phyloP scores from a whole-genome alignment of 35 echinoderm and acorn worm genomes.

The Heliocidaris tuberculata region DNA sequence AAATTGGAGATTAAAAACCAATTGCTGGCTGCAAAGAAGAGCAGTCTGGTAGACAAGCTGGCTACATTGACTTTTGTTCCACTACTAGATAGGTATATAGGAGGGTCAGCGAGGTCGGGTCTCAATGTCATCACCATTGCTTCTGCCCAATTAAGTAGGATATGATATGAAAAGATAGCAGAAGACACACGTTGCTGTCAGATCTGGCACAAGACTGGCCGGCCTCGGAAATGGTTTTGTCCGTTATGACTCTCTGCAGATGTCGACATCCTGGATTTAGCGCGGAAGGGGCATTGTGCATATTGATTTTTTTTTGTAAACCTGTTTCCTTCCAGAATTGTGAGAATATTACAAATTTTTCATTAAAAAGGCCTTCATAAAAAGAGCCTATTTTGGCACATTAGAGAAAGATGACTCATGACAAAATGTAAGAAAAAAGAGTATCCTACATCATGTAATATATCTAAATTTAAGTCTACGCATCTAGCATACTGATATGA shows the following conservation, averaged over 20 bases:
- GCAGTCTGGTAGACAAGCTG: not conserved
- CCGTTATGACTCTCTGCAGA: not conserved
- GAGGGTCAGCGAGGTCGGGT: not conserved
- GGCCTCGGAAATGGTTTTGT: not conserved
- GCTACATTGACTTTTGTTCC: conserved; percentile 4
- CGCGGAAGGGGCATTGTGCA: not conserved
- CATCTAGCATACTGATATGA: not conserved
- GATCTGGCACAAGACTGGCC: not conserved
- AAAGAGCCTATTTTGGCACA: not conserved
- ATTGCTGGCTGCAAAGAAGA: not conserved
- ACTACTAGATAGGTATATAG: not conserved
- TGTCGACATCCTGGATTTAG: not conserved
- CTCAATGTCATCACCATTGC: conserved; percentile 6
- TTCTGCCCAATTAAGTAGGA: conserved; percentile 1
- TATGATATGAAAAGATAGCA: conserved; percentile 12
- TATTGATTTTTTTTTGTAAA: not conserved
- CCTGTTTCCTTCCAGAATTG: not conserved
- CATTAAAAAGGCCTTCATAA: too few relatives aligned
- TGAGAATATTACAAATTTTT: not conserved
- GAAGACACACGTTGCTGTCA: not conserved
- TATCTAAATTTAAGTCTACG: not conserved
- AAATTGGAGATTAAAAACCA: conserved; percentile 18
- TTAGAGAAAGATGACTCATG: not conserved
- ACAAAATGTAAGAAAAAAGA: not conserved
- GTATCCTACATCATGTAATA: not conserved